A percentile compares a stretch with the other conserved stretches of the same genome.
Conservation (phyloP, 2,888 invertebrate species). For the Trichogramma dendrolimi region DNA sequence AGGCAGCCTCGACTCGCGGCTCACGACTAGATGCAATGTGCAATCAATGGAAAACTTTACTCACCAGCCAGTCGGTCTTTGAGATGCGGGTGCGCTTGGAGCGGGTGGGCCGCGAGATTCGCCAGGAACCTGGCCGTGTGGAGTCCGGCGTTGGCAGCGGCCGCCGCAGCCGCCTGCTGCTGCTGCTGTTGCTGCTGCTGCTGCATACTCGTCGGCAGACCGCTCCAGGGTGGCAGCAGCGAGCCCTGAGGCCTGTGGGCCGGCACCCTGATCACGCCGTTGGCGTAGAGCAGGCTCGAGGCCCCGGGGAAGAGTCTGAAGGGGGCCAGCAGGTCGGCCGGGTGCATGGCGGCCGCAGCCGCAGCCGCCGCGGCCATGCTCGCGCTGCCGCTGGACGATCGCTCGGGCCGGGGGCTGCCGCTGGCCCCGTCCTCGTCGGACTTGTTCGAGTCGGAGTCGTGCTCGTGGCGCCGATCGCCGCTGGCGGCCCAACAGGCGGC, state of each 20-base stretch:
- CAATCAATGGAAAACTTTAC: slow-evolving; percentile 2
- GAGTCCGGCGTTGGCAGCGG: slow-evolving; percentile 44
- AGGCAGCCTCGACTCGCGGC: no score
- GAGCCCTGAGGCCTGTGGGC: slow-evolving; percentile 66
- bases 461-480: slow-evolving; percentile 29
- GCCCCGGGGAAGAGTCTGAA: slow-evolving; percentile 41
- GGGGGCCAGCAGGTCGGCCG: slow-evolving; percentile 35
- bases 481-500: background rate
- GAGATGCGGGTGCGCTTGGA: slow-evolving; percentile 49
- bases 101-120: slow-evolving; percentile 49
- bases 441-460: slow-evolving; percentile 46
- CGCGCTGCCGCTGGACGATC: background rate
- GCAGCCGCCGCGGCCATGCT: background rate
- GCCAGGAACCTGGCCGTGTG: slow-evolving; percentile 48
- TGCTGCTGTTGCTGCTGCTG: slow-evolving; percentile 37
- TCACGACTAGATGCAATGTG: no score
- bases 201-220: slow-evolving; percentile 44
- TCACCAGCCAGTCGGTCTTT: slow-evolving; percentile 49
- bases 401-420: no score
- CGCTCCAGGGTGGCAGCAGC: slow-evolving; percentile 38
- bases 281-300: slow-evolving; percentile 51
- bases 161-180: slow-evolving; percentile 41
- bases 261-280: slow-evolving; percentile 73
- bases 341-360: slow-evolving; percentile 12
- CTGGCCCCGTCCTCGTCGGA: slow-evolving; percentile 45